A percentile compares a stretch with the other conserved stretches of the same genome.
Conservation (phyloP, 2,797 vertebrate genomes). For the Sebastes cheni region DNA sequence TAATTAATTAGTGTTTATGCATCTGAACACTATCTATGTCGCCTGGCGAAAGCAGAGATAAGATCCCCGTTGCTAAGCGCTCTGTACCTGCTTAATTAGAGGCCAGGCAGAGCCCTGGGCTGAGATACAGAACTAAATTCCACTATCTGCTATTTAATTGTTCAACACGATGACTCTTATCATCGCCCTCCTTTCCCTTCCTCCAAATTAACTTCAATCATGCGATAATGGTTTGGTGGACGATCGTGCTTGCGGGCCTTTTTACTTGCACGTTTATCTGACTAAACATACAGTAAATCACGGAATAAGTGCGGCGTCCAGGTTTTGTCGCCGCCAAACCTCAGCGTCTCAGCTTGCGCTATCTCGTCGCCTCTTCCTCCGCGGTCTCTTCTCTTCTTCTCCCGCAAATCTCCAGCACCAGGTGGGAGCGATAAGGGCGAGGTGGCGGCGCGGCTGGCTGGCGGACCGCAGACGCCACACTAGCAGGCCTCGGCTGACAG, state of each 20-base stretch:
- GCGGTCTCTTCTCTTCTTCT: background rate
- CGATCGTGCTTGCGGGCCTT: conserved; percentile 3
- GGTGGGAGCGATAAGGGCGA: conserved; percentile 68
- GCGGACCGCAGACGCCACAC: conserved; percentile 59
- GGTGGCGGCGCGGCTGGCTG: conserved; percentile 49
- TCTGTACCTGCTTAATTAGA: conserved; percentile 67
- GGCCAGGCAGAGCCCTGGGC: conserved; percentile 42
- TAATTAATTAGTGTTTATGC: conserved; percentile 74
- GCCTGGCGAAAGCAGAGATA: conserved; percentile 60
- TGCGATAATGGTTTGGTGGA: conserved; percentile 29
- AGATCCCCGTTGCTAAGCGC: conserved; percentile 47
- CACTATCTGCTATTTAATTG: conserved; percentile 52
- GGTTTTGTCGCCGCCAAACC: conserved; percentile 4
- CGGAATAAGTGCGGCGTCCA: conserved; percentile 7
- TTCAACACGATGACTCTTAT: conserved; percentile 56
- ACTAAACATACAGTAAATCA: conserved; percentile 25
- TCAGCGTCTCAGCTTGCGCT: background rate
- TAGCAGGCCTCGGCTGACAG: conserved; percentile 65
- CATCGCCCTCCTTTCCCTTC: background rate
- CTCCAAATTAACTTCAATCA: conserved; percentile 59
- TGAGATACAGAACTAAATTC: conserved; percentile 37
- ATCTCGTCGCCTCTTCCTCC: conserved; percentile 10
- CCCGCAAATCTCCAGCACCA: conserved; percentile 58
- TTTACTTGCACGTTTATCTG: conserved; percentile 25
- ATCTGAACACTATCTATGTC: conserved; percentile 58